Base-by-base conservation (phyloP, 2,797 vertebrate species). In the Odontamblyopus lacepedii region DNA sequence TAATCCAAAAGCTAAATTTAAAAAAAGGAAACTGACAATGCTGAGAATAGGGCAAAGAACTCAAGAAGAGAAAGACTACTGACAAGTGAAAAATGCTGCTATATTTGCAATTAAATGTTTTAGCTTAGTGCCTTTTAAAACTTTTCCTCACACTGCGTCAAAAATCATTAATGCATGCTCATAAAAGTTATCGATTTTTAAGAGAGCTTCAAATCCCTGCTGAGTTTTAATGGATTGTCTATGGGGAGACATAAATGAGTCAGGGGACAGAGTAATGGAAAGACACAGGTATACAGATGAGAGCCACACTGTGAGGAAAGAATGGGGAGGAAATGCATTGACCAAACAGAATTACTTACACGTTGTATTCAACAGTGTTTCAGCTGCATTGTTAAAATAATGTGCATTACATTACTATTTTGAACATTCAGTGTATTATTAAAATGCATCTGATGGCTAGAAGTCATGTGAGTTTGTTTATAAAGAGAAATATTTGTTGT, bases 171-270 rank as follows among this genome's bases (percentile, higher is more conserved):
- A 75, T 83, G 73, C 80, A 76, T 76, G 79, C 79, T 78, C 73
- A 74, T 82, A 67, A 72, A 76, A 84, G 74, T 66, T 71, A 90
- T 86, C 77, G 87, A 88, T 89, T 87, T 83, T 75, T 51, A 60
- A 67, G 63, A 3, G 80, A 11, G 62, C 83, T 85, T 57, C 44
- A 74, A 87, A 84, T 75, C 73, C 84, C 80, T 0, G 73, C 81
- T 88, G 82, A 80, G 88, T 79, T 86, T 84, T 83, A 88, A 82
- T 85, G 78, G 85, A 75, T 79, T 77, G 79, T 81, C 80, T 60
- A 2, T 53, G 6, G 75, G 78, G 87, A 86, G 71, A 66, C 51
- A 77, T 73, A 78, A 67, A 69, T 32, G 60, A 63, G 64, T 63
- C 2, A 61, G 60, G 69, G 79, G 80, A 60, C 16, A 67, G 8